These are phyloP conservation scores for Acropternis orthonyx DNA, from an alignment of 2,797 vertebrate genomes.

Conservation along the genomic window DNA sequence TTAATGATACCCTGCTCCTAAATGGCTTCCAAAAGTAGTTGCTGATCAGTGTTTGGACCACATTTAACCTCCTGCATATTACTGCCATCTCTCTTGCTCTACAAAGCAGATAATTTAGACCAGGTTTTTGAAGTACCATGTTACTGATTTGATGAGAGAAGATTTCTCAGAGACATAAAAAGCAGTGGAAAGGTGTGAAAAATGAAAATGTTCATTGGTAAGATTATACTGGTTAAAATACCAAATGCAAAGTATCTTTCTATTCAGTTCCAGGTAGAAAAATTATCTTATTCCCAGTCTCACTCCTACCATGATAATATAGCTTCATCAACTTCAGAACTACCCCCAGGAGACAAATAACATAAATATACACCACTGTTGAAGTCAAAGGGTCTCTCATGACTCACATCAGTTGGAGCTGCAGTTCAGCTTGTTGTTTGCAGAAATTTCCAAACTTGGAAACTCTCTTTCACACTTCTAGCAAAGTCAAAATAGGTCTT, in stretches of 20 bases:
- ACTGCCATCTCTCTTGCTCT: background rate
- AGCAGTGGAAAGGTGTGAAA: background rate
- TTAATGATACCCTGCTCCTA: background rate
- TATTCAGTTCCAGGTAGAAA: background rate
- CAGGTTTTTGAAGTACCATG: background rate
- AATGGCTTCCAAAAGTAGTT: background rate
- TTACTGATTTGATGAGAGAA: background rate
- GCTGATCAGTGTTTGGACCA: background rate
- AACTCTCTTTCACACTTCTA: slow-evolving; percentile 29
- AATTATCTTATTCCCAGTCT: background rate
- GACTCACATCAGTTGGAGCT: background rate
- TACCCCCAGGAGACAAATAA: background rate
- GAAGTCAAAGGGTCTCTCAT: slow-evolving; percentile 29
- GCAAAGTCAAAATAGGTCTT: slow-evolving; percentile 57
- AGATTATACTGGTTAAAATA: background rate
- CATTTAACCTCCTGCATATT: background rate
- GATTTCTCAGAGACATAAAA: background rate
- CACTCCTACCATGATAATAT: background rate
- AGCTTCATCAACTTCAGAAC: background rate
- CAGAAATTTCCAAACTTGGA: slow-evolving; percentile 46
- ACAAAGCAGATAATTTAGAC: background rate
- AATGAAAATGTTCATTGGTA: background rate
- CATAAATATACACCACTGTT: background rate
- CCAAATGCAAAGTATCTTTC: background rate
- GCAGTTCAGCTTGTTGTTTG: slow-evolving; percentile 2